These are phyloP conservation scores for Psittacula cyanocephala DNA, from an alignment of 2,113 vertebrate genomes.

Conservation along the genomic window DNA sequence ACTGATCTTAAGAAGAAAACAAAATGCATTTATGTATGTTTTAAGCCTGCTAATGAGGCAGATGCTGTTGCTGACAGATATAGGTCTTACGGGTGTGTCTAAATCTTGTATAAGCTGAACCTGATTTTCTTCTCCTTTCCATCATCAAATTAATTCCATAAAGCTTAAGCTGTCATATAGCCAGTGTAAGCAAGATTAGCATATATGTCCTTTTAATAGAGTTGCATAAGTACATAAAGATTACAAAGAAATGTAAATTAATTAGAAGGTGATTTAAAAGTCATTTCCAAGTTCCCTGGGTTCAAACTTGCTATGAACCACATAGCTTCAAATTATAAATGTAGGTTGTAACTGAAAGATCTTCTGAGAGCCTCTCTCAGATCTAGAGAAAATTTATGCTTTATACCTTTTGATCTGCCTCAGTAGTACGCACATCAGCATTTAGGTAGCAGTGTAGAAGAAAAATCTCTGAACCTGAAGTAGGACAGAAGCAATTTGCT, in stretches of 20 bases:
- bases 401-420: background rate
- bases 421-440: background rate
- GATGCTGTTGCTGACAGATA: background rate
- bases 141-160: background rate
- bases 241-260: background rate
- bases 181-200: background rate
- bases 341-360: background rate
- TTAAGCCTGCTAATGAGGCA: background rate
- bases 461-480: background rate
- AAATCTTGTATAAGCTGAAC: background rate
- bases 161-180: background rate
- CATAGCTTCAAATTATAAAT: background rate
- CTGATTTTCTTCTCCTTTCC: background rate
- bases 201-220: background rate
- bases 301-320: background rate
- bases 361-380: background rate
- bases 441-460: background rate
- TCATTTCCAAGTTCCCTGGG: background rate
- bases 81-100: rapidly evolving
- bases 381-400: background rate
- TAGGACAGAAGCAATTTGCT: background rate
- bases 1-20: background rate
- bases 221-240: background rate
- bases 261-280: background rate
- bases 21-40: background rate